Conservation (phyloP, 2,113 vertebrate genomes). For the Centropus unirufus region DNA sequence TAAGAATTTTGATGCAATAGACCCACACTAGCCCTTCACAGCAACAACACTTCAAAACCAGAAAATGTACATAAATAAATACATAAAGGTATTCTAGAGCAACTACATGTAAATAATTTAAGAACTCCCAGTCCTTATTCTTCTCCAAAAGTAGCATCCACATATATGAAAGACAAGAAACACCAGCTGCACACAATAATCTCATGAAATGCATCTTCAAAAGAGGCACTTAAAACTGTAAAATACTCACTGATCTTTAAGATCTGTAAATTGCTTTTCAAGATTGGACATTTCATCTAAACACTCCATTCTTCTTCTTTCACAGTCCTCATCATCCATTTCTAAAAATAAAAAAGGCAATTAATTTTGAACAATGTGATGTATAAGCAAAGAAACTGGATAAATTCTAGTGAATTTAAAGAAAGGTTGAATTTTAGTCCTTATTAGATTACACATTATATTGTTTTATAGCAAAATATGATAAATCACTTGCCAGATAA, state of each 20-base stretch:
- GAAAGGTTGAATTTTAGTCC: neutral
- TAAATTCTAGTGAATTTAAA: neutral
- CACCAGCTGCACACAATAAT: neutral
- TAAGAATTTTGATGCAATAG: neutral
- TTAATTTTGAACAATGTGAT: neutral
- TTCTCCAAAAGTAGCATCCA: neutral
- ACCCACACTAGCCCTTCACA: neutral
- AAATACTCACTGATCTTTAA: conserved; percentile 96
- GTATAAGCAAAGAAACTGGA: neutral
- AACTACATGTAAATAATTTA: neutral
- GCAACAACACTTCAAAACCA: neutral
- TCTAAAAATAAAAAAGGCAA: conserved; percentile 71
- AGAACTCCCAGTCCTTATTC: neutral
- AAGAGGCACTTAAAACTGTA: neutral
- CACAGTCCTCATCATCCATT: conserved; percentile 99
- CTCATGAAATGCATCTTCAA: neutral
- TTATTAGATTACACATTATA: neutral
- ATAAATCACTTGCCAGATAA: neutral
- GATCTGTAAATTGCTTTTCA: conserved; percentile 98
- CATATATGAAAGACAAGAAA: neutral
- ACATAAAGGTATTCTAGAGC: neutral
- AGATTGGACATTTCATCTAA: conserved; percentile 99
- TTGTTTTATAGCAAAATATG: neutral
- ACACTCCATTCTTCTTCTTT: conserved; percentile 97
- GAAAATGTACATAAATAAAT: neutral